Evolutionary conservation across 2,113 vertebrate species (phyloP).

Genomic region (Protobothrops flavoviridis): DNA sequence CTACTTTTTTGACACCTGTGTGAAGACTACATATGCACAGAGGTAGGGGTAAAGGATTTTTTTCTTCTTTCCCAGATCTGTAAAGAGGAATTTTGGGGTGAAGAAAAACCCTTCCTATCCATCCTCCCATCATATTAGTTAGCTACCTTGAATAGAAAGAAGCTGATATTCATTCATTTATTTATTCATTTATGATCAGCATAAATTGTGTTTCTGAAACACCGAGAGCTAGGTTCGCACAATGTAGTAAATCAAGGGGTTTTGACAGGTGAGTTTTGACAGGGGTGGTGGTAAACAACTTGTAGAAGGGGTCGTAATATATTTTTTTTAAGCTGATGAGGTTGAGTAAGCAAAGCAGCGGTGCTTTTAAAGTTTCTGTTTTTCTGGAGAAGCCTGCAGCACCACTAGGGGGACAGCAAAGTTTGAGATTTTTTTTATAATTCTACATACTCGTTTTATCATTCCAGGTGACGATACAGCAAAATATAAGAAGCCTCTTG

Average conservation of each 20-base stretch:
- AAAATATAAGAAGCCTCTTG: background rate
- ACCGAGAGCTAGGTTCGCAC: background rate
- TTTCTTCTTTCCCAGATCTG: background rate
- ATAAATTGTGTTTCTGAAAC: background rate
- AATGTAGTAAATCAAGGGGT: background rate
- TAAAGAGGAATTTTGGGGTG: background rate
- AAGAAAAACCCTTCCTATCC: background rate
- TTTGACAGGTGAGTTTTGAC: background rate
- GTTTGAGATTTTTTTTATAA: background rate
- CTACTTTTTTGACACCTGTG: background rate
- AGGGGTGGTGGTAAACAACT: background rate
- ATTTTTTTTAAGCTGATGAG: background rate
- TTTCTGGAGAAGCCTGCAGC: background rate
- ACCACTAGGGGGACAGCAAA: background rate
- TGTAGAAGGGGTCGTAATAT: background rate
- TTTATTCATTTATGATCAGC: conserved; percentile 60
- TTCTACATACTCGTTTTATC: background rate
- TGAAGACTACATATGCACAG: background rate
- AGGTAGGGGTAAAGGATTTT: background rate
- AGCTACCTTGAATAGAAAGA: conserved; percentile 53
- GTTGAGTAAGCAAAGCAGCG: background rate
- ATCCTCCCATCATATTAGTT: background rate
- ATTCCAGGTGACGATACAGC: background rate
- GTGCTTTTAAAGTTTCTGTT: background rate
- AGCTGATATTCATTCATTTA: conserved; percentile 61